Evolutionary conservation across 2,797 vertebrate species (phyloP).

Genomic region (Trichosurus vulpecula): DNA sequence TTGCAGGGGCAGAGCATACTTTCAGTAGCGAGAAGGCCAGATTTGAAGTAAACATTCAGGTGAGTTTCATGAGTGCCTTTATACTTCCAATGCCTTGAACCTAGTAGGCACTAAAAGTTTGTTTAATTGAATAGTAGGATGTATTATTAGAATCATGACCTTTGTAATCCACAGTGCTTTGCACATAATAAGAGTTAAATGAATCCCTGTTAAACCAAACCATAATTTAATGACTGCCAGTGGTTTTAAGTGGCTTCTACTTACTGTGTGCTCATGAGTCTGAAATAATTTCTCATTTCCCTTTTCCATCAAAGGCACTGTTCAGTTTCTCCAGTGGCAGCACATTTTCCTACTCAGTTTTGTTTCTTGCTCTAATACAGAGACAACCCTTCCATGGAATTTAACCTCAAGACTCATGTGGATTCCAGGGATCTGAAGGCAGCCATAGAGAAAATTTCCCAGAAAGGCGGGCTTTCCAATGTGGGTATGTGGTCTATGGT

Average conservation of each 20-base stretch:
- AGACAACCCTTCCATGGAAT: constrained; percentile 93
- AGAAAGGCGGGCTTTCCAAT: constrained; percentile 96
- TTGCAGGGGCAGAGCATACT: not conserved
- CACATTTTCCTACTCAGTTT: constrained; percentile 53
- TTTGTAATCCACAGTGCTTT: not conserved
- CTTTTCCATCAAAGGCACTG: constrained; percentile 12
- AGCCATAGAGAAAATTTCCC: constrained; percentile 92
- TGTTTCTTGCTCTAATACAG: constrained; percentile 82
- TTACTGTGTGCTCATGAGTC: not conserved
- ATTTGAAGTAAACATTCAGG: not conserved
- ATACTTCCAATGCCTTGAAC: not conserved
- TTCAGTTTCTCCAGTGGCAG: not conserved
- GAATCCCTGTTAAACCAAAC: not conserved
- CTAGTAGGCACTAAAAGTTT: not conserved
- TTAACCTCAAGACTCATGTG: constrained; percentile 90
- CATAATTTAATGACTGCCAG: not conserved
- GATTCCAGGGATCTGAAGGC: constrained; percentile 91
- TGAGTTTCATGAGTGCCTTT: not conserved
- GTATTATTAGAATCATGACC: not conserved
- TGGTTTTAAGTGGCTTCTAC: not conserved
- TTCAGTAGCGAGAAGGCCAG: not conserved
- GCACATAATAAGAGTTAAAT: not conserved
- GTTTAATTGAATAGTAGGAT: not conserved
- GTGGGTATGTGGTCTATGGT: constrained; percentile 90
- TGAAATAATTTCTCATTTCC: constrained; percentile 6